phyloP scores from a whole-genome alignment of 2,888 invertebrate genomes.

The Synergus gifuensis region DNA sequence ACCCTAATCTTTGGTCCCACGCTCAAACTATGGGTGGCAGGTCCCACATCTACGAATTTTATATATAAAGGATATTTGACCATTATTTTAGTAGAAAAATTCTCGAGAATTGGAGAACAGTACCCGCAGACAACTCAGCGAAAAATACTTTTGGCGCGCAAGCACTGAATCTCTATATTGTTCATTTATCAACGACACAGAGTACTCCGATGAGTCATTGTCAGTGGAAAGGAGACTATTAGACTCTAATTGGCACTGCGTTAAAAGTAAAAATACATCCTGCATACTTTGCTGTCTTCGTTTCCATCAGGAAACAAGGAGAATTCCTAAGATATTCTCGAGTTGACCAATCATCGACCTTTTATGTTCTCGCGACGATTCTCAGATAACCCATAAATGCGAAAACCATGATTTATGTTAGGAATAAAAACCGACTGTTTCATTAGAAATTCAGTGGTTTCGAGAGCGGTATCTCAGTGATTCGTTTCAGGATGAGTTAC shows the following conservation, averaged over 20 bases:
- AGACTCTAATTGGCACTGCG: slow-evolving; percentile 35
- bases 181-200: slow-evolving; percentile 30
- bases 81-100: background rate
- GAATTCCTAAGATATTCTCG: slow-evolving; percentile 26
- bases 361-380: slow-evolving; percentile 34
- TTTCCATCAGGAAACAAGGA: slow-evolving; percentile 30
- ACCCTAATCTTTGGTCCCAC: no score
- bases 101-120: background rate
- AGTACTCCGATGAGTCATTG: slow-evolving; percentile 31
- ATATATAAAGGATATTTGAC: background rate
- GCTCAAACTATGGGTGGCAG: no score
- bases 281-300: slow-evolving; percentile 23
- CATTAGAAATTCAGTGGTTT: slow-evolving; percentile 40
- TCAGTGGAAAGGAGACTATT: slow-evolving; percentile 24
- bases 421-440: slow-evolving; percentile 32
- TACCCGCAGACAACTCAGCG: background rate
- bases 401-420: slow-evolving; percentile 36
- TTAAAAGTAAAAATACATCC: slow-evolving; percentile 29
- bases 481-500: slow-evolving; percentile 35
- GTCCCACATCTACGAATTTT: no score
- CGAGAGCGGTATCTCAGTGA: slow-evolving; percentile 26
- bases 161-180: slow-evolving; percentile 15
- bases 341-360: slow-evolving; percentile 30
- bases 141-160: slow-evolving; percentile 3
- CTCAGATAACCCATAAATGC: slow-evolving; percentile 31